phyloP scores from a whole-genome alignment of 1,140 invertebrate species.

The Holcopasites calliopsidis region DNA sequence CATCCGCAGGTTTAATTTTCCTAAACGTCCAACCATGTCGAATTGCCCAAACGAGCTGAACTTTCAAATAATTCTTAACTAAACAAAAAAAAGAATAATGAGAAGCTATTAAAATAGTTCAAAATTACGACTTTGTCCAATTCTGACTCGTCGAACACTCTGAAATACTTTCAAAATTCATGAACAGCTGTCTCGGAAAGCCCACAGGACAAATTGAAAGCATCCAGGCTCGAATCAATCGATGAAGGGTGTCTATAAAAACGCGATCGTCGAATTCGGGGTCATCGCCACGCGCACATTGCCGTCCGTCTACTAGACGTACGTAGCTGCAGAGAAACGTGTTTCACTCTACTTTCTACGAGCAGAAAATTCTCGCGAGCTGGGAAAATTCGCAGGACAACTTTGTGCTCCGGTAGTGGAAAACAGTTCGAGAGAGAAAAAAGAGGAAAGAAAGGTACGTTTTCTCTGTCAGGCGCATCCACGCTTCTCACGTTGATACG shows the following conservation, averaged over 20 bases:
- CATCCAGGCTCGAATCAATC: not conserved
- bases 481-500: not conserved
- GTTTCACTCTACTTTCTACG: not conserved
- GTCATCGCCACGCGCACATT: slow-evolving; percentile 4
- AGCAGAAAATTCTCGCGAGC: not conserved
- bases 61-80: not conserved
- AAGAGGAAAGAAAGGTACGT: not conserved
- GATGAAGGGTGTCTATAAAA: slow-evolving; percentile 5
- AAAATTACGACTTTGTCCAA: too few relatives aligned
- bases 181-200: too few relatives aligned
- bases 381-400: slow-evolving; percentile 29
- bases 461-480: not conserved
- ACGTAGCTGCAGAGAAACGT: not conserved
- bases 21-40: too few relatives aligned
- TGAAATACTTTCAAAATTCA: too few relatives aligned
- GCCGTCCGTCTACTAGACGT: not conserved
- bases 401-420: not conserved
- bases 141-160: too few relatives aligned
- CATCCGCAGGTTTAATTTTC: too few relatives aligned
- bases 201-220: slow-evolving; percentile 27
- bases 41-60: too few relatives aligned
- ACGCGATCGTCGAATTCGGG: not conserved
- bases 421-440: slow-evolving; percentile 7
- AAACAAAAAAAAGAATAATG: too few relatives aligned
- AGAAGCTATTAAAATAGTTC: too few relatives aligned